Evolutionary conservation across 2,888 invertebrate genomes (phyloP), one percentile per base, ranked within the genome.

Genomic region (Palloptera scutellata): DNA sequence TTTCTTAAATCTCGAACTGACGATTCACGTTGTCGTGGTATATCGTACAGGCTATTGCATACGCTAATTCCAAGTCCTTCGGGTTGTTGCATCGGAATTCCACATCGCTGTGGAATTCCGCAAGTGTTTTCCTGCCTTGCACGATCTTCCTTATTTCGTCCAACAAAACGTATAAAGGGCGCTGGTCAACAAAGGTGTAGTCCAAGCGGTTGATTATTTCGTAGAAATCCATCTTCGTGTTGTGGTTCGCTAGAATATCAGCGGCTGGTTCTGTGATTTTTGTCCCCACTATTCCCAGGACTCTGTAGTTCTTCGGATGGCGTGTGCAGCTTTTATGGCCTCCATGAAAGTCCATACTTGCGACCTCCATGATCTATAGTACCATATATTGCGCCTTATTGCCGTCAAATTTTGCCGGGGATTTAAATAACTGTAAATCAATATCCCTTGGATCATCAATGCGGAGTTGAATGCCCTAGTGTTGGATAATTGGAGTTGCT

Each of bases 291-390:
- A 61, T 51, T 51, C 30, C 30, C 1, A 60, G 40, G 30, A 30
- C 30, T 4, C 51, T 52, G 1, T 40, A 61, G 11, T 61, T 51
- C 19, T 30, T 61, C 5, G 61, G 61, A 61, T 61, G 40, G 9
- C 51, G 51, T 10, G 1, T 30, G 13, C 20, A 61, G 15, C 12
- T 40, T 61, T 54, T 43, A 30, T 64, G 9, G 51, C n/a, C 11
- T 55, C 30, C 63, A 55, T 55, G 55, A 30, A 55, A 6, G 63
- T 55, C 45, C 45, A 55, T 11, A 40, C n/a, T 51, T 64, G 58
- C n/a, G 58, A 58, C 13, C 51, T 64, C 52, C 52, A 64, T 58
- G 58, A 51, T 51, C 58, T n/a, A n/a, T n/a, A n/a, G n/a, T n/a
- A n/a, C n/a, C n/a, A n/a, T 30, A 11, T 58, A 58, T 64, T 64